Conservation (phyloP, 2,888 invertebrate genomes). For the Oscheius onirici region DNA sequence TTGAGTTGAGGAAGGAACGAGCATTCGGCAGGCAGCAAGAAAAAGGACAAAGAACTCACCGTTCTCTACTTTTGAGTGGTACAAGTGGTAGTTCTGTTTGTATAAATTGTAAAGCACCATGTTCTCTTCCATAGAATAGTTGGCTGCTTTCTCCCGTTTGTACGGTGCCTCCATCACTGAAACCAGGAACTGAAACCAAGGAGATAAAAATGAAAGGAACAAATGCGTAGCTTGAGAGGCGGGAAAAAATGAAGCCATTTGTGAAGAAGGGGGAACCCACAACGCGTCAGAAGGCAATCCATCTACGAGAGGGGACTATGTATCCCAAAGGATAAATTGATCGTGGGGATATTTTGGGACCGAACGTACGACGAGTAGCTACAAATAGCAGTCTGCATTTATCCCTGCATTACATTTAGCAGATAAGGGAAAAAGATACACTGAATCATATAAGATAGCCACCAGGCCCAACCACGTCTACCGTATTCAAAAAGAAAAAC, state of each 20-base stretch:
- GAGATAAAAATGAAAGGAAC: neutral
- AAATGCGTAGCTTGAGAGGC: neutral
- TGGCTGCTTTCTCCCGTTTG: constrained; percentile 17
- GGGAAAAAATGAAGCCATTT: constrained; percentile 12
- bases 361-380: no score
- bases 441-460: no score
- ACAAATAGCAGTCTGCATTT: no score
- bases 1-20: no score
- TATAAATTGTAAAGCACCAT: constrained; percentile 12
- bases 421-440: no score
- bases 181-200: neutral
- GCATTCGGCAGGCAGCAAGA: no score
- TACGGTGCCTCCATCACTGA: constrained; percentile 6
- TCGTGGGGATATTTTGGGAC: neutral
- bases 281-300: constrained; percentile 5
- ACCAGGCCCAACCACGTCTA: no score
- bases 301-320: constrained; percentile 1
- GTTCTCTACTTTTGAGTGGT: constrained; percentile 14
- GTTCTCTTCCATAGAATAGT: constrained; percentile 23
- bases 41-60: neutral
- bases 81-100: constrained; percentile 9
- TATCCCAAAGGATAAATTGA: constrained; percentile 25
- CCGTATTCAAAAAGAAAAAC: no score
- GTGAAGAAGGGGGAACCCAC: neutral
- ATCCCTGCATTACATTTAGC: no score